Evolutionary conservation across 2,113 vertebrate species (phyloP).

Genomic region (Shinisaurus crocodilurus): DNA sequence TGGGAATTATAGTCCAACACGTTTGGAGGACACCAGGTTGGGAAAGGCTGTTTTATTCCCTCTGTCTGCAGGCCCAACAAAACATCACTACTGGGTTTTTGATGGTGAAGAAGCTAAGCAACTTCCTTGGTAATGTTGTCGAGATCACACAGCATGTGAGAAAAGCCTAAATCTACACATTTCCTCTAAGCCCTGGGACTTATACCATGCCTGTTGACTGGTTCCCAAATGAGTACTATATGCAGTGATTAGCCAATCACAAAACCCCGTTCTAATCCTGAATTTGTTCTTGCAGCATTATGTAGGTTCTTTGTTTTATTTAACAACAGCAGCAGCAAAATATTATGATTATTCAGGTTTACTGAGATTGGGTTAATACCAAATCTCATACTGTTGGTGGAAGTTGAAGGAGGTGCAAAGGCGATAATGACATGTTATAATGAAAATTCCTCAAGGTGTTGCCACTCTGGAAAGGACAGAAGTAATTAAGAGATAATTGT

Average conservation of each 20-base stretch:
- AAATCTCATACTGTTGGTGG: slow-evolving; percentile 45
- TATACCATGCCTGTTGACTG: slow-evolving; percentile 62
- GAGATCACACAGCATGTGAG: slow-evolving; percentile 66
- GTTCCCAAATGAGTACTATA: slow-evolving; percentile 70
- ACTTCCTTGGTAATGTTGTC: slow-evolving; percentile 49
- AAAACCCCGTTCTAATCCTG: slow-evolving; percentile 36
- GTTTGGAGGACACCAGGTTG: no score
- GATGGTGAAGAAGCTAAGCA: slow-evolving; percentile 58
- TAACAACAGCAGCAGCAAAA: slow-evolving; percentile 1
- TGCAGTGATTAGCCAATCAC: slow-evolving; percentile 34
- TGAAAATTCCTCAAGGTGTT: slow-evolving; percentile 68
- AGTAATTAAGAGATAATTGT: slow-evolving; percentile 77
- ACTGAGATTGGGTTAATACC: slow-evolving; percentile 68
- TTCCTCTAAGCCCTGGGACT: slow-evolving; percentile 63
- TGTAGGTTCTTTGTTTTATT: neutral
- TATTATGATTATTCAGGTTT: slow-evolving; percentile 43
- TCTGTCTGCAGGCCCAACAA: slow-evolving; percentile 63
- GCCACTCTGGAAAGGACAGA: slow-evolving; percentile 67
- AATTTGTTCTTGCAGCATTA: slow-evolving; percentile 36
- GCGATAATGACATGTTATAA: slow-evolving; percentile 54
- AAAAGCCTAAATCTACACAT: slow-evolving; percentile 70
- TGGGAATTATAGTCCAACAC: no score
- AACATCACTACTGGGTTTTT: slow-evolving; percentile 72
- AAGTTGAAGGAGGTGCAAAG: slow-evolving; percentile 43
- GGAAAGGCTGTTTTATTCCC: slow-evolving; percentile 63